These are phyloP conservation scores for Calephelis virginiensis DNA, from an alignment of 1,140 invertebrate genomes.

Conservation along the genomic window DNA sequence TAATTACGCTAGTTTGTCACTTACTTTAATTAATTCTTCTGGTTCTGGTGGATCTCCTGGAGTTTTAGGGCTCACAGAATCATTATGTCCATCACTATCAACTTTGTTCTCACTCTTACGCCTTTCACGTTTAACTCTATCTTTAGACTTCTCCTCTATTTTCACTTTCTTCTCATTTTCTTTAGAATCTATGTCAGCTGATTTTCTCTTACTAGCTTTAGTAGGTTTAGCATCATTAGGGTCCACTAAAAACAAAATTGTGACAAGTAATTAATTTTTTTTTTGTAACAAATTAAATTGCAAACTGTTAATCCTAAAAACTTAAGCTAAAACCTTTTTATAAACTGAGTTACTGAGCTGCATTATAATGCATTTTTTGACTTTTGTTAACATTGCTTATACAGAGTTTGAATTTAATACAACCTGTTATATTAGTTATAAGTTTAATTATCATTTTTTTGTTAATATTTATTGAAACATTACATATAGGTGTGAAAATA, in stretches of 20 bases:
- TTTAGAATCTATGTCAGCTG: slow-evolving; percentile 49
- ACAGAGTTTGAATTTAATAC: no score
- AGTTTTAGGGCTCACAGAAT: slow-evolving; percentile 86
- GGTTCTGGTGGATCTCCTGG: slow-evolving; percentile 93
- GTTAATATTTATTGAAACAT: no score
- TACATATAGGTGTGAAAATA: no score
- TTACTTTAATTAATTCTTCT: slow-evolving; percentile 90
- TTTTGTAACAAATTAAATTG: no score
- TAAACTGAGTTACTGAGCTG: no score
- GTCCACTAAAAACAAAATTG: slow-evolving; percentile 52
- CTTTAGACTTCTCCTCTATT: slow-evolving; percentile 33
- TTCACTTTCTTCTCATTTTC: slow-evolving; percentile 67
- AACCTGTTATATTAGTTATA: no score
- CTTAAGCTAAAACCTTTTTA: neutral
- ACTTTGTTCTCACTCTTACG: slow-evolving; percentile 69
- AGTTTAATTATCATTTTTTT: no score
- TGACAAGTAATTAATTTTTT: neutral
- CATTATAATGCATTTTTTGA: no score
- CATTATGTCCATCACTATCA: slow-evolving; percentile 85
- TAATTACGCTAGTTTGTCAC: neutral
- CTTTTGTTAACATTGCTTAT: no score
- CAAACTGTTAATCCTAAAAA: no score
- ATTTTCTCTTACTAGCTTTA: slow-evolving; percentile 57
- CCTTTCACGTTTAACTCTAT: slow-evolving; percentile 43
- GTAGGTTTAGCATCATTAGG: slow-evolving; percentile 55